Percentiles rank a stretch among this genome's conserved stretches.
These are phyloP conservation scores for Synergus laeviventris DNA, from an alignment of 2,888 invertebrate species.

Conservation along the genomic window DNA sequence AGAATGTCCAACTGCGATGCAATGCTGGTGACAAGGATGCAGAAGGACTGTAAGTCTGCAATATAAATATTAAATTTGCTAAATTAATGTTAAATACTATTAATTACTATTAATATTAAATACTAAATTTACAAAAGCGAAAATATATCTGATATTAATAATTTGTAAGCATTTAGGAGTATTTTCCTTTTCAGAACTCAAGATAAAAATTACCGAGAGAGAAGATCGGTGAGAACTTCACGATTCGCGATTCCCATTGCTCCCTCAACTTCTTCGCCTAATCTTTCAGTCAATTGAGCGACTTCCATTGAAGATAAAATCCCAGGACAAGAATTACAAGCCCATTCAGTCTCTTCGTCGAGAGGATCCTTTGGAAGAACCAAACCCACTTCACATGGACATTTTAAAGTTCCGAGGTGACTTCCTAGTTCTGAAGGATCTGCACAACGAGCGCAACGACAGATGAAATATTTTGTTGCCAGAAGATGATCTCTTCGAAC, in stretches of 20 bases:
- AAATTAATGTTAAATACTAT: no score
- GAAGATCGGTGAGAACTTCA: constrained; percentile 82
- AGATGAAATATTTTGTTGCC: constrained; percentile 88
- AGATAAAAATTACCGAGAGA: constrained; percentile 78
- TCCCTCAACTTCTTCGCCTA: constrained; percentile 87
- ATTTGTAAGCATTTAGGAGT: no score
- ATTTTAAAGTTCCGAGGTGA: constrained; percentile 84
- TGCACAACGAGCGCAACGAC: constrained; percentile 84
- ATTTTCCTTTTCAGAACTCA: not conserved
- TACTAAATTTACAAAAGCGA: no score
- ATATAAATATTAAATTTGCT: constrained; percentile 40
- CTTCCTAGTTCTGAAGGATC: constrained; percentile 90
- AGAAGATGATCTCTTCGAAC: constrained; percentile 86
- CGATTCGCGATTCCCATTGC: constrained; percentile 81
- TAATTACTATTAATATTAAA: no score
- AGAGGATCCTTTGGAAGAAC: constrained; percentile 85
- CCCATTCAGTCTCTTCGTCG: constrained; percentile 85
- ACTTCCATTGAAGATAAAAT: constrained; percentile 82
- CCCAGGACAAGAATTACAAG: constrained; percentile 84
- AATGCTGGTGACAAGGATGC: constrained; percentile 90
- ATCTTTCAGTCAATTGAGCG: constrained; percentile 82
- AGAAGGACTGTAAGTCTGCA: constrained; percentile 77
- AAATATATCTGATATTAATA: no score
- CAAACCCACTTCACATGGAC: constrained; percentile 81
- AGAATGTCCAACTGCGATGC: constrained; percentile 89